These are phyloP conservation scores for Idaea biselata DNA, from an alignment of 2,888 invertebrate species.

Conservation along the genomic window DNA sequence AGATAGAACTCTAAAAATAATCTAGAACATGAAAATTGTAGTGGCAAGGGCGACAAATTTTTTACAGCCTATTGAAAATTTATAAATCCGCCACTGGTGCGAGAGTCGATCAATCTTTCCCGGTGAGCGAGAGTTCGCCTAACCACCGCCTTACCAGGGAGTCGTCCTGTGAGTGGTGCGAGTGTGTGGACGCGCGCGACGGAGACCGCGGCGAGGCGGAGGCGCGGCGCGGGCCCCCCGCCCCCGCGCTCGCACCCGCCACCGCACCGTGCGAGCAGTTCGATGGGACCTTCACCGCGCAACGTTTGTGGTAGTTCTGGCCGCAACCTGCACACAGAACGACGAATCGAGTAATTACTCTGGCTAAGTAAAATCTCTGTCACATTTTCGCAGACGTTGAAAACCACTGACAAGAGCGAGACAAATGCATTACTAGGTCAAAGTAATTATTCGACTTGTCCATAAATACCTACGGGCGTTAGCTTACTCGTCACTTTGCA, in stretches of 20 bases:
- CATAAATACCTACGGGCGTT: too few relatives aligned
- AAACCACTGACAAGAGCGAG: too few relatives aligned
- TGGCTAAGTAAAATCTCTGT: too few relatives aligned
- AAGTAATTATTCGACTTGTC: too few relatives aligned
- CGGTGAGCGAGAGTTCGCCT: conserved; percentile 79
- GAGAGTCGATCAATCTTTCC: conserved; percentile 41
- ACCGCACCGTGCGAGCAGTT: conserved; percentile 84
- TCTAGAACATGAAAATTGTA: too few relatives aligned
- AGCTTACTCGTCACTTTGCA: too few relatives aligned
- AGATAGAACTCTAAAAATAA: too few relatives aligned
- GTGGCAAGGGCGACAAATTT: too few relatives aligned
- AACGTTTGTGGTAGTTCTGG: conserved; percentile 98
- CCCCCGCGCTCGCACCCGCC: conserved; percentile 56
- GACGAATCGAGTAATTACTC: background rate
- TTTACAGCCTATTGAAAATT: too few relatives aligned
- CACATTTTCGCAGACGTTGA: too few relatives aligned
- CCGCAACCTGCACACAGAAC: conserved; percentile 88
- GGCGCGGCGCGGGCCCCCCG: conserved; percentile 36
- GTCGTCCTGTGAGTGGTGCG: conserved; percentile 78
- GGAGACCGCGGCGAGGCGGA: conserved; percentile 83
- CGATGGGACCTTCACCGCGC: conserved; percentile 97
- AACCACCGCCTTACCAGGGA: conserved; percentile 88
- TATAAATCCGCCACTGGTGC: too few relatives aligned
- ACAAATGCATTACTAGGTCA: too few relatives aligned
- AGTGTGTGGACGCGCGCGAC: conserved; percentile 85